Conservation (phyloP, 2,113 vertebrate species). For the Setophaga kirtlandii region DNA sequence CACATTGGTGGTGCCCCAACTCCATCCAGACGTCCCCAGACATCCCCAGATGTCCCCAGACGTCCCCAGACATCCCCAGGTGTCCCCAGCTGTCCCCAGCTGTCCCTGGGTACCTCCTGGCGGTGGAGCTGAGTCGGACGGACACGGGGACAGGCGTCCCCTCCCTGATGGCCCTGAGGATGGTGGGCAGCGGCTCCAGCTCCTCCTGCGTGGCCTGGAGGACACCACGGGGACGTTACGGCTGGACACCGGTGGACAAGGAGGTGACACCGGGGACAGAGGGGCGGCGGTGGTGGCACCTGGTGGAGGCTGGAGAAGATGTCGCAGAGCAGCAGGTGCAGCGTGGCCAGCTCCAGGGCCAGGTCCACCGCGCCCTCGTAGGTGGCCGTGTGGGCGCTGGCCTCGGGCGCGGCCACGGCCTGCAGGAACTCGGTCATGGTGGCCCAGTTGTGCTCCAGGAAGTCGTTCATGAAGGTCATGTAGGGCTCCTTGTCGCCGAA, state of each 20-base stretch:
- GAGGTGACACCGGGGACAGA: neutral
- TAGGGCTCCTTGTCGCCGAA: constrained; percentile 97
- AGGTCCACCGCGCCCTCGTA: constrained; percentile 89
- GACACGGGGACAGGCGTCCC: constrained; percentile 76
- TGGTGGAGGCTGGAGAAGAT: constrained; percentile 84
- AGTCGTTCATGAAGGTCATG: constrained; percentile 96
- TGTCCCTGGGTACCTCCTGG: neutral
- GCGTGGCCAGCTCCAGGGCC: constrained; percentile 87
- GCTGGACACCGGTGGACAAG: too few relatives aligned
- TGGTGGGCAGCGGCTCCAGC: constrained; percentile 88
- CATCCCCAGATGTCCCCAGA: too few relatives aligned
- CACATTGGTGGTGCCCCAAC: too few relatives aligned
- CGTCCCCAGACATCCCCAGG: too few relatives aligned
- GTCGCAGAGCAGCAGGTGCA: constrained; percentile 89
- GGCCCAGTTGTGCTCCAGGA: constrained; percentile 85
- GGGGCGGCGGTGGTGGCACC: constrained; percentile 64
- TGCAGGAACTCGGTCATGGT: constrained; percentile 84
- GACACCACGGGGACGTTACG: accelerated
- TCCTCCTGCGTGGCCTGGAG: constrained; percentile 81
- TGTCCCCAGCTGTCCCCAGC: neutral
- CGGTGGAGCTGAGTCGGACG: constrained; percentile 35
- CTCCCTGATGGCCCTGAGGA: constrained; percentile 86
- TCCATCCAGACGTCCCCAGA: too few relatives aligned
- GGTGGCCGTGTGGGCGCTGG: constrained; percentile 70
- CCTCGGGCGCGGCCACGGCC: constrained; percentile 80